These are phyloP conservation scores for Egretta garzetta DNA, from an alignment of 2,113 vertebrate genomes.

Conservation along the genomic window DNA sequence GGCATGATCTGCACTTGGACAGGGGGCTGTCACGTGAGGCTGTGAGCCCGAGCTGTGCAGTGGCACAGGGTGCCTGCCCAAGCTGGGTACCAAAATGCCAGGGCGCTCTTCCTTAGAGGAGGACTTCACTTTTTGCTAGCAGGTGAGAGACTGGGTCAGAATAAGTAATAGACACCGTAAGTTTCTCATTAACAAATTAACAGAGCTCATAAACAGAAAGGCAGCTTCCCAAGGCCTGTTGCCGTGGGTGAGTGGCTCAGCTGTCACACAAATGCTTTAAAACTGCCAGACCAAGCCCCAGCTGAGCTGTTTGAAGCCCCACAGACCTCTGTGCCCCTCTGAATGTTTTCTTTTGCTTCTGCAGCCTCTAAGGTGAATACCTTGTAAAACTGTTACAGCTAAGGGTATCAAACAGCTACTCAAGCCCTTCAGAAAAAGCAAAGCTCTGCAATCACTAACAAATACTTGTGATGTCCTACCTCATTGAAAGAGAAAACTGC, in stretches of 20 bases:
- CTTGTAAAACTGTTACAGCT: not conserved
- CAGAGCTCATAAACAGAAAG: not conserved
- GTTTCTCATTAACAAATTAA: not conserved
- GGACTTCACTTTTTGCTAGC: not conserved
- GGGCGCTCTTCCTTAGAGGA: not conserved
- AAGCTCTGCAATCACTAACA: not conserved
- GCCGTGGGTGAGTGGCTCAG: not conserved
- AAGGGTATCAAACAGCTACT: not conserved
- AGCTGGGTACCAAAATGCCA: not conserved
- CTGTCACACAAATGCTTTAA: not conserved
- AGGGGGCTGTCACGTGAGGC: not conserved
- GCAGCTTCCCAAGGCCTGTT: not conserved
- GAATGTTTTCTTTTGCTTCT: not conserved
- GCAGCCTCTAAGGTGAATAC: not conserved
- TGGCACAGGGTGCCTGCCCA: rapidly evolving
- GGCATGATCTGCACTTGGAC: not conserved
- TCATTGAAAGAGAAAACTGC: not conserved
- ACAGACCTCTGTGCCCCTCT: not conserved
- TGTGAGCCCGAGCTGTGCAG: not conserved
- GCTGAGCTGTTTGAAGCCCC: not conserved
- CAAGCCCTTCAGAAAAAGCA: not conserved
- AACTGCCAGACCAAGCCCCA: not conserved
- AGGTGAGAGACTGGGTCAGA: not conserved
- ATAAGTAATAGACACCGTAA: not conserved
- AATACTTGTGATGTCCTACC: not conserved